Evolutionary conservation across 2,888 invertebrate genomes (phyloP).

Genomic region (Drosophila subsilvestris): DNA sequence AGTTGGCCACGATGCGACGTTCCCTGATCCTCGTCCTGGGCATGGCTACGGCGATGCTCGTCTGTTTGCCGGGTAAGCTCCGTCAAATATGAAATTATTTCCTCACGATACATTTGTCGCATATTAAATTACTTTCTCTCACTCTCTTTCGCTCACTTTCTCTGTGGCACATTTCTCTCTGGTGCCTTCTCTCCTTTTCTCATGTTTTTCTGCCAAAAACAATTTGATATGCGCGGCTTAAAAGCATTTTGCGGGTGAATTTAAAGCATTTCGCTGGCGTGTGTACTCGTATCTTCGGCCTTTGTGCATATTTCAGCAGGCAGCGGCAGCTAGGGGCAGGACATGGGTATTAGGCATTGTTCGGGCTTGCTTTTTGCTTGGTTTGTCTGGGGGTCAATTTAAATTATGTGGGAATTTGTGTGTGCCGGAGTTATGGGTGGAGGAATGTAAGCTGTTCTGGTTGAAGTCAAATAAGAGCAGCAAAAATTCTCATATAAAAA

Average conservation of each 20-base stretch:
- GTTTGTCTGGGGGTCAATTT: constrained; percentile 44
- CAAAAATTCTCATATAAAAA: no score
- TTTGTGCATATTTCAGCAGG: constrained; percentile 44
- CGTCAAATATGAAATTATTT: constrained; percentile 48
- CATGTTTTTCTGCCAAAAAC: constrained; percentile 32
- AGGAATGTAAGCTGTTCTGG: neutral
- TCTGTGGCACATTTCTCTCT: neutral
- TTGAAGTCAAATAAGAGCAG: neutral
- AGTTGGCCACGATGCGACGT: constrained; percentile 54
- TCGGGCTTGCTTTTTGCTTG: constrained; percentile 20
- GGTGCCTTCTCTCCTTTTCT: constrained; percentile 3
- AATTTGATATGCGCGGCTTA: constrained; percentile 53
- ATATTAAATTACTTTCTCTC: constrained; percentile 52
- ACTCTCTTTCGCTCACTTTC: neutral
- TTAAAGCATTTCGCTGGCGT: constrained; percentile 34
- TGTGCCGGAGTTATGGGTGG: constrained; percentile 1
- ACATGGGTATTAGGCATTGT: constrained; percentile 10
- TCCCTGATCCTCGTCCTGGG: constrained; percentile 48
- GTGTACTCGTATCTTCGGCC: constrained; percentile 20
- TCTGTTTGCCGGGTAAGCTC: constrained; percentile 69
- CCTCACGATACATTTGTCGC: constrained; percentile 55
- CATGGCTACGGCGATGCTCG: constrained; percentile 41
- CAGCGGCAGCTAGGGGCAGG: constrained; percentile 12
- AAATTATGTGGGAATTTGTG: constrained; percentile 33
- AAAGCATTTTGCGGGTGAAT: constrained; percentile 49